Evolutionary conservation across 2,888 invertebrate genomes (phyloP).

Genomic region (Rhamnusium bicolor): DNA sequence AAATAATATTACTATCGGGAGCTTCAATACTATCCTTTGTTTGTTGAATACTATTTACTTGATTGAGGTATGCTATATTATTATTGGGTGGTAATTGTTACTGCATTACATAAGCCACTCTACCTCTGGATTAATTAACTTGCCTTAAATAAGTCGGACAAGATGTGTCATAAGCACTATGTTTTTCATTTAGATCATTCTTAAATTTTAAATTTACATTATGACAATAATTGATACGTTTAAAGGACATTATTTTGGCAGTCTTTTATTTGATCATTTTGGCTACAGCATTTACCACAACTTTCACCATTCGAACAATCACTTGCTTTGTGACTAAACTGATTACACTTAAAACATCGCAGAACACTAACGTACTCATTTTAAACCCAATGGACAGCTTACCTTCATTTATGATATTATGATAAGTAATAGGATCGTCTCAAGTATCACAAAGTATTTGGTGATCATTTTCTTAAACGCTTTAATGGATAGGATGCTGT

Average conservation of each 20-base stretch:
- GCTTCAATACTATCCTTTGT: background rate
- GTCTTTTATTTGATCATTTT: background rate
- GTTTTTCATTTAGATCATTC: background rate
- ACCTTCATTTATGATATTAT: background rate
- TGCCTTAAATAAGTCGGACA: background rate
- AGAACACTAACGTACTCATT: background rate
- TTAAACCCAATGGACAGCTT: background rate
- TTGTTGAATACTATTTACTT: background rate
- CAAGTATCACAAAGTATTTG: background rate
- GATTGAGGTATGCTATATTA: background rate
- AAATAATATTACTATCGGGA: background rate
- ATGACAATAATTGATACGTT: background rate
- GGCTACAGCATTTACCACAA: background rate
- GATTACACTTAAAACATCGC: background rate
- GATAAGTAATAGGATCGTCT: background rate
- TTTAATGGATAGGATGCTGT: background rate
- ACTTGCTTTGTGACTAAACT: background rate
- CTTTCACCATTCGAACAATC: background rate
- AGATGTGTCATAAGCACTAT: background rate
- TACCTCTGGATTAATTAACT: background rate
- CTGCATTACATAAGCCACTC: background rate
- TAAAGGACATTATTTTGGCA: background rate
- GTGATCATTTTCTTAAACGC: background rate
- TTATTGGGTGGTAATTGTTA: background rate
- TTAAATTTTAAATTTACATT: background rate